A percentile compares a stretch with the other conserved stretches of the same genome.
phyloP scores from a whole-genome alignment of 1,140 invertebrate species.

The Drosophila dunni region DNA sequence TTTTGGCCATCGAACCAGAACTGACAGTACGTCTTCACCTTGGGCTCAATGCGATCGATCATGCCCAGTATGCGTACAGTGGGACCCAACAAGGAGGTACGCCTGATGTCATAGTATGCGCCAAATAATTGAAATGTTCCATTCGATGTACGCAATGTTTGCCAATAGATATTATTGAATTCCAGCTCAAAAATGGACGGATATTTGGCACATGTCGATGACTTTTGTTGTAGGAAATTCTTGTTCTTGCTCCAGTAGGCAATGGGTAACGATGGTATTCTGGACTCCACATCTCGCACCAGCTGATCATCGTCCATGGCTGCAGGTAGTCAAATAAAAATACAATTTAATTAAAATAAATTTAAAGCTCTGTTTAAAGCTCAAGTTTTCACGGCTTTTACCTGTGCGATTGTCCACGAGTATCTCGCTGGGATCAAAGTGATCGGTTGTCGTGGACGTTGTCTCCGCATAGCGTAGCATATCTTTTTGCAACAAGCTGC shows the following conservation, averaged over 20 bases:
- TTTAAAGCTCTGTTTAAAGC: not conserved
- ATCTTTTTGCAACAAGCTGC: slow-evolving; percentile 82
- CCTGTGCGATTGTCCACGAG: slow-evolving; percentile 84
- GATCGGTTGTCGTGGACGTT: slow-evolving; percentile 83
- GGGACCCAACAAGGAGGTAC: slow-evolving; percentile 90
- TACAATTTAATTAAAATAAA: not conserved
- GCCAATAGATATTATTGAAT: slow-evolving; percentile 97
- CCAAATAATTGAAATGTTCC: slow-evolving; percentile 95
- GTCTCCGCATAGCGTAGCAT: slow-evolving; percentile 73
- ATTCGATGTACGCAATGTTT: slow-evolving; percentile 91
- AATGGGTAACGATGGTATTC: slow-evolving; percentile 92
- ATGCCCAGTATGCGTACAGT: slow-evolving; percentile 94
- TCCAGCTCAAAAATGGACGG: slow-evolving; percentile 94
- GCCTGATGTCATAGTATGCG: slow-evolving; percentile 94
- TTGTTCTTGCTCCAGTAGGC: slow-evolving; percentile 92
- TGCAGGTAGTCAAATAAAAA: slow-evolving; percentile 11
- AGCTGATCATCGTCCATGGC: slow-evolving; percentile 89
- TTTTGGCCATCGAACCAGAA: slow-evolving; percentile 95
- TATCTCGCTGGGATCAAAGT: slow-evolving; percentile 82
- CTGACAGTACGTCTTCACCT: slow-evolving; percentile 93
- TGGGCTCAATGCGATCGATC: slow-evolving; percentile 94
- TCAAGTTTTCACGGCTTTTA: slow-evolving; percentile 20
- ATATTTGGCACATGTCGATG: slow-evolving; percentile 91
- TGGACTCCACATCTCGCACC: slow-evolving; percentile 90
- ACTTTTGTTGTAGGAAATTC: slow-evolving; percentile 88